A percentile compares a stretch with the other conserved stretches of the same genome.
Evolutionary conservation across 2,113 vertebrate species (phyloP).

Genomic region (Conger conger): DNA sequence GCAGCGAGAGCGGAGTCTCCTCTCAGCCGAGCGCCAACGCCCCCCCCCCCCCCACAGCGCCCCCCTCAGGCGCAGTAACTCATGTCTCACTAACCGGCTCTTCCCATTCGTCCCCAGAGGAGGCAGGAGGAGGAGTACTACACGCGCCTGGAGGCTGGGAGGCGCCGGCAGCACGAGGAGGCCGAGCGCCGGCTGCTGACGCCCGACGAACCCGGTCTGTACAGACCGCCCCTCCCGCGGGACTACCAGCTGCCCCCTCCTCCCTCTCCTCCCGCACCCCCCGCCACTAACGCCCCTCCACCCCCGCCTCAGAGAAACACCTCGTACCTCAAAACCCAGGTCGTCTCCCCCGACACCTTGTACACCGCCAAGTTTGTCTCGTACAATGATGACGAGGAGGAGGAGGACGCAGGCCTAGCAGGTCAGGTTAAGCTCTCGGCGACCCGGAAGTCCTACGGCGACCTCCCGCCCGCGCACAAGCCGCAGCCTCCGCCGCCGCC

Average conservation of each 20-base stretch:
- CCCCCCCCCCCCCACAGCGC: neutral
- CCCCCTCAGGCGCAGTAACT: neutral
- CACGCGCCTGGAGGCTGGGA: conserved; percentile 90
- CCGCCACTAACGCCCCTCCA: conserved; percentile 80
- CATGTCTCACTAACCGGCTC: conserved; percentile 65
- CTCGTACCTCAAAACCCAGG: conserved; percentile 99
- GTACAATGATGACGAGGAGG: conserved; percentile 83
- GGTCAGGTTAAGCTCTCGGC: conserved; percentile 93
- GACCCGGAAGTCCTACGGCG: conserved; percentile 84
- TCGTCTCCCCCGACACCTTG: conserved; percentile 92
- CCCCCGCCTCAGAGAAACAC: conserved; percentile 96
- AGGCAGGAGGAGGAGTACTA: conserved; percentile 98
- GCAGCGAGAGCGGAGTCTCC: neutral
- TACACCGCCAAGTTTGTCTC: conserved; percentile 98
- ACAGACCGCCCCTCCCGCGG: conserved; percentile 92
- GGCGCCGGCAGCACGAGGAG: conserved; percentile 94
- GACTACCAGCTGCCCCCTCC: conserved; percentile 85
- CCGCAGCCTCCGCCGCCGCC: conserved; percentile 73
- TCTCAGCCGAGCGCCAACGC: neutral
- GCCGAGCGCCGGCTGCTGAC: conserved; percentile 90
- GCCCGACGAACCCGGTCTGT: conserved; percentile 92
- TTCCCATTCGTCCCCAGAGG: conserved; percentile 78
- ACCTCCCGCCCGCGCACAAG: conserved; percentile 77
- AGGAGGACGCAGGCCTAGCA: conserved; percentile 77
- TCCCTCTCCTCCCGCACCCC: conserved; percentile 46